phyloP scores from a whole-genome alignment of 2,113 vertebrate genomes.

The Xiphorhynchus elegans region DNA sequence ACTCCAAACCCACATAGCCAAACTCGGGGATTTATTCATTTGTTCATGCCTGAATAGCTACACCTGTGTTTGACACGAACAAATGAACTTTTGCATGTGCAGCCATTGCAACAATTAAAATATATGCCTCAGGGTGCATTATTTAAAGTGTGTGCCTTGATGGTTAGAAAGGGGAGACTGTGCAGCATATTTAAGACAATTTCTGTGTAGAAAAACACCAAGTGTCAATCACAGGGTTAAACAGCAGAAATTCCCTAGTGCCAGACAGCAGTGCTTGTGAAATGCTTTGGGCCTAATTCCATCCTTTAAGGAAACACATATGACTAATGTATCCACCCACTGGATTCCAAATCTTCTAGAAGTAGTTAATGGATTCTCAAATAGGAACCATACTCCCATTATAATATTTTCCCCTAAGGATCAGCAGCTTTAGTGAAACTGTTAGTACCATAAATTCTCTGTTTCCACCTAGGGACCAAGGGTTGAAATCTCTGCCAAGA shows the following conservation, averaged over 20 bases:
- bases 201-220: background rate
- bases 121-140: background rate
- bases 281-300: slow-evolving; percentile 28
- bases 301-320: slow-evolving; percentile 39
- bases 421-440: slow-evolving; percentile 9
- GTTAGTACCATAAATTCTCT: background rate
- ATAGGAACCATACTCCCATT: slow-evolving; percentile 13
- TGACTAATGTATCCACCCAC: background rate
- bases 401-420: background rate
- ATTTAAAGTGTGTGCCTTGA: background rate
- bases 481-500: slow-evolving; percentile 97
- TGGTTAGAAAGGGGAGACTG: background rate
- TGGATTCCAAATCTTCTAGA: background rate
- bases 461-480: slow-evolving; percentile 85
- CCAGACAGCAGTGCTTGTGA: background rate
- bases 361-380: slow-evolving; percentile 39
- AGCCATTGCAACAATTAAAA: background rate
- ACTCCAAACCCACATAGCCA: background rate
- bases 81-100: background rate
- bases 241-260: background rate
- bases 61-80: background rate
- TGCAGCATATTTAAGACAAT: background rate
- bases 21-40: background rate
- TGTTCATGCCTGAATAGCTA: background rate
- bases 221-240: background rate